Conservation (phyloP, 2,797 vertebrate genomes). For the Gorsachius magnificus region DNA sequence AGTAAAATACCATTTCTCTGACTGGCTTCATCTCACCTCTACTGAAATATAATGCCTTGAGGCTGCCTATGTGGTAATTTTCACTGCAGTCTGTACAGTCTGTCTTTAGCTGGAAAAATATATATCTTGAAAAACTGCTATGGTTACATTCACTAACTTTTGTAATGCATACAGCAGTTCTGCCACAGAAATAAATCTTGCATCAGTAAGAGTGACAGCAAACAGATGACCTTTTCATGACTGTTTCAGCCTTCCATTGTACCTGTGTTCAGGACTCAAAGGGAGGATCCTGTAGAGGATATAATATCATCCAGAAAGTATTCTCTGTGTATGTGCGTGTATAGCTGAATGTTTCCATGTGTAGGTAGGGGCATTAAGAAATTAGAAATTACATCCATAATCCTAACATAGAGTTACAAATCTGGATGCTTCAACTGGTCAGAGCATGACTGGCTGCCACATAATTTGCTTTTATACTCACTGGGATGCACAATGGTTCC, state of each 20-base stretch:
- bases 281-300: background rate
- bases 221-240: background rate
- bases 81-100: background rate
- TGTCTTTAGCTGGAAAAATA: constrained; percentile 19
- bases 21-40: background rate
- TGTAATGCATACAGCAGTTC: background rate
- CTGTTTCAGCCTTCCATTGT: background rate
- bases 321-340: background rate
- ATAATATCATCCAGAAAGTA: background rate
- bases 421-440: background rate
- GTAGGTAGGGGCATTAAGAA: background rate
- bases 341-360: background rate
- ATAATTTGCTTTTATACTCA: background rate
- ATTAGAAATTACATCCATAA: background rate
- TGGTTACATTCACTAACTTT: background rate
- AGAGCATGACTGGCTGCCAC: background rate
- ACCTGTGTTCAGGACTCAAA: background rate
- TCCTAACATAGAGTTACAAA: background rate
- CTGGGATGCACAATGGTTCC: background rate
- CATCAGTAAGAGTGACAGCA: background rate
- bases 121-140: background rate
- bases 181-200: background rate
- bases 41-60: background rate
- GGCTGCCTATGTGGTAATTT: background rate
- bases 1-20: constrained; percentile 29